Evolutionary conservation across 1,140 invertebrate species (phyloP), one percentile per base, ranked within the genome.

Genomic region (Drosophila kanapiae): DNA sequence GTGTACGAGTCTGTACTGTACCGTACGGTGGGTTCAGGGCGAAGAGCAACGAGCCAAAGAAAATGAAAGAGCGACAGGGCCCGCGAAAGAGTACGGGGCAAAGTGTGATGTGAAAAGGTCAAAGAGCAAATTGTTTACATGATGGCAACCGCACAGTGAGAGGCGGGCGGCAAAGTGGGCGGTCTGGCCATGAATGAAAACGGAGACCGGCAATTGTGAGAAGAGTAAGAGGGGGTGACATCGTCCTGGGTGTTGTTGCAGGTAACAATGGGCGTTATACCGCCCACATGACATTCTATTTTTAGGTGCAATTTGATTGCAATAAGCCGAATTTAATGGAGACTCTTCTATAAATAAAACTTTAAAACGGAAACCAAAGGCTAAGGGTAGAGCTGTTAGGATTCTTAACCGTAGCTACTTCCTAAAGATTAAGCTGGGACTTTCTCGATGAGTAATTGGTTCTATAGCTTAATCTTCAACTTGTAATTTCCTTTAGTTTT

Each of bases 51-150:
- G 56, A 37, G 23, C 38, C 33, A 37, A 13, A 9, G 11, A 37
- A 47, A 64, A 47, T 35, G 57, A 43, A 13, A n/a, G 6, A 42
- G 27, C 59, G 43, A 35, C 43, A 63, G 71, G 51, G 45, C 58
- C 10, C 4, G 49, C 31, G 7, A 54, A 37, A 54, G 57, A 42
- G 40, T 43, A 3, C 33, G 45, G 54, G 54, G 54, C 14, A 54
- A n/a, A 33, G 51, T 60, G 42, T 47, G 11, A 53, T 53, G 33
- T 27, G 43, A 37, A 83, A 87, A 88, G 84, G 84, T 88, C 81
- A 88, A 80, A 88, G 85, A 88, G 84, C 72, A 84, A 49, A 71
- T 69, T 87, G 85, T 88, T 87, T 88, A 87, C 84, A 85, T 78
- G 75, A n/a, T 14, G 42, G 27, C 35, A 47, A 45, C 23, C 59